Conservation (phyloP, 2,797 vertebrate genomes). For the Allobates femoralis region DNA sequence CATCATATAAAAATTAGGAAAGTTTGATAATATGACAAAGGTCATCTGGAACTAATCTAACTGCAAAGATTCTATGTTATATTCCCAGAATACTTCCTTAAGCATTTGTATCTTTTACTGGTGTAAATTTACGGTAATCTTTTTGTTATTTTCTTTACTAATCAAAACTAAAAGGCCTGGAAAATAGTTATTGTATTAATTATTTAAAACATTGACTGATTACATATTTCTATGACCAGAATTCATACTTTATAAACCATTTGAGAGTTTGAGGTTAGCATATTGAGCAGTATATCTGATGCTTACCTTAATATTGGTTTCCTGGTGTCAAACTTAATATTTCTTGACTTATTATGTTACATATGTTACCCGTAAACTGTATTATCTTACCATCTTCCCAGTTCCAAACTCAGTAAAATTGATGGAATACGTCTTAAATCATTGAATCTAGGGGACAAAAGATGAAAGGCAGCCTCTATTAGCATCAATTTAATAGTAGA, state of each 20-base stretch:
- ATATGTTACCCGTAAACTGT: background rate
- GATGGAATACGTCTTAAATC: conserved; percentile 40
- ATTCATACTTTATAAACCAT: background rate
- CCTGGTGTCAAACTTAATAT: background rate
- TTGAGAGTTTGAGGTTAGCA: background rate
- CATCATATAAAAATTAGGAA: no score
- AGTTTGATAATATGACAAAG: no score
- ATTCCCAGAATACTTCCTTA: background rate
- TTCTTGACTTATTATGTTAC: background rate
- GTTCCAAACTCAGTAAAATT: conserved; percentile 19
- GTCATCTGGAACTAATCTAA: no score
- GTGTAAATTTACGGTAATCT: background rate
- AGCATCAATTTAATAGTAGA: conserved; percentile 50
- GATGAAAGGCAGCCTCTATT: conserved; percentile 40
- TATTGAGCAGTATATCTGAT: background rate
- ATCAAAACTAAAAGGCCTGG: background rate
- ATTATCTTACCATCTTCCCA: conserved; percentile 26
- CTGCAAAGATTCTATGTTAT: no score
- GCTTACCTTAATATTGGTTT: background rate
- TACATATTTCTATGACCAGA: background rate
- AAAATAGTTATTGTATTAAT: background rate
- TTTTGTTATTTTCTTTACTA: no score
- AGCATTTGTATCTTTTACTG: background rate
- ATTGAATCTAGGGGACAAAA: conserved; percentile 32
- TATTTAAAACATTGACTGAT: background rate